phyloP scores from a whole-genome alignment of 2,797 vertebrate genomes.

The Salmo trutta region DNA sequence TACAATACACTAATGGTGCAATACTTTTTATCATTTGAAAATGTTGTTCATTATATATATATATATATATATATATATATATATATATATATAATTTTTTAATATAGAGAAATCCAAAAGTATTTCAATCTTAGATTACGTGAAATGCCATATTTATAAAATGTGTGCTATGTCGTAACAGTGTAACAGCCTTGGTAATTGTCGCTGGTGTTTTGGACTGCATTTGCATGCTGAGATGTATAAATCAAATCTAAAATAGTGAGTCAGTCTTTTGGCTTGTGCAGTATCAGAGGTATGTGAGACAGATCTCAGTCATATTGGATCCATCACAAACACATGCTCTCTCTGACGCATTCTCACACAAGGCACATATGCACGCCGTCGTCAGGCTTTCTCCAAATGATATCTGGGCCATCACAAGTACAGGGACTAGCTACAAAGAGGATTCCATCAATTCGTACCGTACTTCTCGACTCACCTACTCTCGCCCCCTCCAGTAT shows the following conservation, averaged over 20 bases:
- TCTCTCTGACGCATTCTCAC: slow-evolving; percentile 67
- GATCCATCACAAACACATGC: slow-evolving; percentile 76
- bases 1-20: not conserved
- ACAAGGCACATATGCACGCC: slow-evolving; percentile 30
- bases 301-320: slow-evolving; percentile 73
- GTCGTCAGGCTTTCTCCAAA: not conserved
- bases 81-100: not conserved
- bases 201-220: slow-evolving; percentile 1
- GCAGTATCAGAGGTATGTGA: slow-evolving; percentile 14
- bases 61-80: not conserved
- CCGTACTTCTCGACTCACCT: not conserved
- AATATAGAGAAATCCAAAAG: not conserved
- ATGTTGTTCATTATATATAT: not conserved
- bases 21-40: slow-evolving; percentile 49
- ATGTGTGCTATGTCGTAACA: not conserved
- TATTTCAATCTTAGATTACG: slow-evolving; percentile 4
- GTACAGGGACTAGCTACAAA: not conserved
- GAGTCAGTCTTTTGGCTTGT: slow-evolving; percentile 8
- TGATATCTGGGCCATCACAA: not conserved
- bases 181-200: slow-evolving; percentile 10
- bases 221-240: not conserved
- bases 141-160: slow-evolving; percentile 6
- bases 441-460: not conserved
- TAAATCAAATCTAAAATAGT: not conserved
- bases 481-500: not conserved